Conservation (phyloP, 2,888 invertebrate species). For the Epicampocera succincta region DNA sequence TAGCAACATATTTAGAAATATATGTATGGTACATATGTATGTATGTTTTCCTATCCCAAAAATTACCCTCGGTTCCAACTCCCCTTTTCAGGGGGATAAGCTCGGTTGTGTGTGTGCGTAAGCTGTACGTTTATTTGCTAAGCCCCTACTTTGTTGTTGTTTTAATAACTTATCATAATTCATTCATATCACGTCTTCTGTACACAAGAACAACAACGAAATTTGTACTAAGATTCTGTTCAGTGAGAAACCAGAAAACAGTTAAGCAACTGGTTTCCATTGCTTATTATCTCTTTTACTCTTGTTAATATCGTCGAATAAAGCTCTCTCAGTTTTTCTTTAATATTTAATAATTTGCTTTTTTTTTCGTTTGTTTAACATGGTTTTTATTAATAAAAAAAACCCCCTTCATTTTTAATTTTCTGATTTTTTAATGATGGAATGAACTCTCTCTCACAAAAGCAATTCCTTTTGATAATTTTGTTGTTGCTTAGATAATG, state of each 20-base stretch:
- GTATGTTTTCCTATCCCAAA: too few relatives aligned
- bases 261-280: constrained; percentile 73
- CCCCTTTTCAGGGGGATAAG: too few relatives aligned
- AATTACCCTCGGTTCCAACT: too few relatives aligned
- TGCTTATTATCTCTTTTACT: constrained; percentile 69
- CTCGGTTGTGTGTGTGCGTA: not conserved
- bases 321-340: constrained; percentile 55
- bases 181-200: constrained; percentile 74
- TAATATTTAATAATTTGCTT: constrained; percentile 74
- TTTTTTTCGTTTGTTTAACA: constrained; percentile 50
- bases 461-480: not conserved
- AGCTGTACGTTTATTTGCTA: not conserved
- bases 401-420: constrained; percentile 72
- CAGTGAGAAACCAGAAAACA: constrained; percentile 4
- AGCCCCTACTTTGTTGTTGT: not conserved
- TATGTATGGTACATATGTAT: too few relatives aligned
- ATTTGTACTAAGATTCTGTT: not conserved
- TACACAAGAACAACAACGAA: not conserved
- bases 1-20: not conserved
- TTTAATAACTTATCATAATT: constrained; percentile 81
- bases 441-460: constrained; percentile 19
- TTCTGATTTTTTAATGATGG: constrained; percentile 69
- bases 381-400: constrained; percentile 44
- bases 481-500: constrained; percentile 14
- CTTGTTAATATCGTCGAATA: constrained; percentile 31